Base-by-base conservation (phyloP, 2,888 invertebrate species). In the Dermolepida albohirtum region DNA sequence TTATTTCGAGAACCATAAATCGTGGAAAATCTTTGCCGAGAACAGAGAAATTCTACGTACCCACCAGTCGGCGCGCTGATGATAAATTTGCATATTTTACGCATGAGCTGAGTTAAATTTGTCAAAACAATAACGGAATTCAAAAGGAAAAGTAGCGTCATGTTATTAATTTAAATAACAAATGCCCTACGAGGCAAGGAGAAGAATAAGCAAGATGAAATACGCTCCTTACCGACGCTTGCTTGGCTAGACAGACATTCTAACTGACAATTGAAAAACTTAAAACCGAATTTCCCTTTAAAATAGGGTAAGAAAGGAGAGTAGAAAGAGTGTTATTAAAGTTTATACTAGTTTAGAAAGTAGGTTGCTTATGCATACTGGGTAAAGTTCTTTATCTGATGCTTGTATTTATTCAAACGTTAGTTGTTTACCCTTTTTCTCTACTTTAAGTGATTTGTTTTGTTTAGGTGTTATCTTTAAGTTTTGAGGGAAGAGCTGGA, bases 81-180 rank as follows among this genome's bases (percentile, higher is more conserved):
- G 64, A 68, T 71, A 67, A 71, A 71, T 71, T 68, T 69, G 59
- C 71, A 71, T 71, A 71, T 71, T 71, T 69, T 59, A 71, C 69
- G 57, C 68, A 64, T 68, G 67, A 68, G 55, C 57, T 57, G 41
- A 64, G 47, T 29, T 64, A 64, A 66, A 70, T 70, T 68, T 68
- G 70, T 68, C 70, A 70, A 65, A 59, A 66, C 52, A 62, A 67
- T 64, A 57, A 52, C 43, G 52, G 64, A 64, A 62, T 47, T 49
- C 34, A 39, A 62, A 62, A 47, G 16, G 29, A 62, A 62, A 62
- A 62, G 29, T 47, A 12, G 59, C 49, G 59, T 39, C 47, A 47
- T 62, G 59, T 62, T 62, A 62, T n/a, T 62, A 62, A 62, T 62
- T 62, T 62, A 62, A 62, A 62, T 62, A 62, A 47, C 59, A 62